Evolutionary conservation across 64 coral and sea anemone genomes (phyloP).

Genomic region (Pocillopora damicornis): DNA sequence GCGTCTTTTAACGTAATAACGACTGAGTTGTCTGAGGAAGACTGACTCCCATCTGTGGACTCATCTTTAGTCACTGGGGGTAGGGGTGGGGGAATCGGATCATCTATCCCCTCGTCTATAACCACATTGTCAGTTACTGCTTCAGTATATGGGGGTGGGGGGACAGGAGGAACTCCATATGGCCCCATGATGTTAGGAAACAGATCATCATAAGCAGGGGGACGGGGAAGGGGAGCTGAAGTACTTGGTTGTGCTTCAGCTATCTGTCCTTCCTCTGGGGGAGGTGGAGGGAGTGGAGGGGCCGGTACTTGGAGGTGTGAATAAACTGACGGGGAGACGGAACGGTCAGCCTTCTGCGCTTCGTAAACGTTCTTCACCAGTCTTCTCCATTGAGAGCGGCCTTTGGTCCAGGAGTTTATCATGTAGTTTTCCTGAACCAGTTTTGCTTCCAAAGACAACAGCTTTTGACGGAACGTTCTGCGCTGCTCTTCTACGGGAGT

Average conservation of each 20-base stretch:
- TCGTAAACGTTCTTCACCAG: slow-evolving; percentile 83
- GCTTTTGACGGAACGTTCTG: slow-evolving; percentile 52
- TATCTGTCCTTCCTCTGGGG: neutral
- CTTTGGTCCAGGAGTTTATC: slow-evolving; percentile 88
- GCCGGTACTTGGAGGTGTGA: slow-evolving; percentile 27
- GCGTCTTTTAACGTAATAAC: neutral
- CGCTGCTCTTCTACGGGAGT: slow-evolving; percentile 76
- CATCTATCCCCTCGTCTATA: neutral
- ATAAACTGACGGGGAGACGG: slow-evolving; percentile 23
- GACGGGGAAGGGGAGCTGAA: slow-evolving; percentile 50
- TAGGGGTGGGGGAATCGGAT: neutral
- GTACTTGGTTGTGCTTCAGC: neutral
- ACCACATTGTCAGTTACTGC: neutral
- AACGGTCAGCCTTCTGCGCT: slow-evolving; percentile 60
- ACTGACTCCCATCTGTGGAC: neutral
- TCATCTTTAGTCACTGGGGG: neutral
- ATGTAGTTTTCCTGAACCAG: slow-evolving; percentile 64
- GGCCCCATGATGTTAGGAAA: slow-evolving; percentile 87
- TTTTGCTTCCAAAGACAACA: slow-evolving; percentile 70
- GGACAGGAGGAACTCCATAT: slow-evolving; percentile 41
- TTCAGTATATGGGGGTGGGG: slow-evolving; percentile 15
- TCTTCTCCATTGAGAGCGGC: slow-evolving; percentile 74
- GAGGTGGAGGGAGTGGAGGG: slow-evolving; percentile 17
- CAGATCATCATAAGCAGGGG: slow-evolving; percentile 75
- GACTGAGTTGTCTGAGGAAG: neutral